Evolutionary conservation across 1,140 invertebrate genomes (phyloP).

Genomic region (Bursaphelenchus mucronatus): DNA sequence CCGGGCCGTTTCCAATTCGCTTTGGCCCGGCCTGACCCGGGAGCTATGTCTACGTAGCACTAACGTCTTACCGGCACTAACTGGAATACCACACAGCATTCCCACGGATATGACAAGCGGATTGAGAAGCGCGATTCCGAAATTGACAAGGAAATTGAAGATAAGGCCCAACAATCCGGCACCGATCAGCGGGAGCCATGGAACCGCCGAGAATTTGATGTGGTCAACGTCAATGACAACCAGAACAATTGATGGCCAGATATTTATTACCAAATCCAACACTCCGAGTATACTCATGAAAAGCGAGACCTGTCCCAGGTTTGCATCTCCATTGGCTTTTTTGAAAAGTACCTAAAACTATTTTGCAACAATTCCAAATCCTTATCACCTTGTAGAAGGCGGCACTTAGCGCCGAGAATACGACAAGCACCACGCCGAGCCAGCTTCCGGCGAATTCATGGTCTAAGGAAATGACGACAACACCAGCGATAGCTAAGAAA

Average conservation of each 20-base stretch:
- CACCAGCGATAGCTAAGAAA: conserved; percentile 48
- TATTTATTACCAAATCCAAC: conserved; percentile 47
- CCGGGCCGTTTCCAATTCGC: no score
- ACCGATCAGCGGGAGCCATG: conserved; percentile 47
- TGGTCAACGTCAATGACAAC: conserved; percentile 42
- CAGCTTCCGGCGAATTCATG: conserved; percentile 38
- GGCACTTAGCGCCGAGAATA: conserved; percentile 49
- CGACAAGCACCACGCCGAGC: conserved; percentile 43
- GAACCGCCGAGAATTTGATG: conserved; percentile 49
- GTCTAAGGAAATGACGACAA: conserved; percentile 54
- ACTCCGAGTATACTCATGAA: conserved; percentile 57
- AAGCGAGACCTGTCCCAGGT: conserved; percentile 57
- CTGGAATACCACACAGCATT: conserved; percentile 54
- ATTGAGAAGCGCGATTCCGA: conserved; percentile 54
- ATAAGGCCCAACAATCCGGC: conserved; percentile 49
- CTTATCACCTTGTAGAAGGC: conserved; percentile 52
- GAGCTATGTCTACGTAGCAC: neutral
- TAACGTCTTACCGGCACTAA: conserved; percentile 45
- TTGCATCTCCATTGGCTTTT: conserved; percentile 44
- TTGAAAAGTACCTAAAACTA: conserved; percentile 50
- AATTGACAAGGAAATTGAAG: conserved; percentile 60
- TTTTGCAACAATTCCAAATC: conserved; percentile 5
- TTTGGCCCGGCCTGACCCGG: no score
- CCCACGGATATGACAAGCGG: conserved; percentile 55
- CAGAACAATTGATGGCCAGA: conserved; percentile 42